Evolutionary conservation across 2,797 vertebrate genomes (phyloP), one percentile per base, ranked within the genome.

Genomic region (Spinibarbus caldwelli): DNA sequence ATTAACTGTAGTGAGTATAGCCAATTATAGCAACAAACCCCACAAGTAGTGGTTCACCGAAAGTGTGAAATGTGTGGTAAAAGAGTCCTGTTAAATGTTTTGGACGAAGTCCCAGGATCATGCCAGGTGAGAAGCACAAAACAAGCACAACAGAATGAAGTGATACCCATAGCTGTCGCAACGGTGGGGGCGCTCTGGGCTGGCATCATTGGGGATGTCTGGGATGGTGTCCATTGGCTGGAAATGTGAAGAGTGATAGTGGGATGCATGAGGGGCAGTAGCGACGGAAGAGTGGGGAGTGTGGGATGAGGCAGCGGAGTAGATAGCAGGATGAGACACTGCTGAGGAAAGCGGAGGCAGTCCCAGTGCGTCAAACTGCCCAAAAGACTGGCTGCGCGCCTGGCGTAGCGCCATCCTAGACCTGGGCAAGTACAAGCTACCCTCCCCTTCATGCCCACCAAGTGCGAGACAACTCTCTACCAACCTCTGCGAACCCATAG

Each of bases 401-500:
- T 96, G 96, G 85, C 95, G 95, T 89, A 96, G 90, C 79, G 95
- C 88, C 36, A 92, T 90, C 92, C 96, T 94, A 77, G 96, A 88
- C 91, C 96, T 94, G 91, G 93, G 83, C 14, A 91, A 94, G 88
- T 92, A 93, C 14, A 92, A 86, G 81, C 91, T 90, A 82, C 93
- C 94, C 88, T 95, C 93, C 54, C 95, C 96, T 85, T 92, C 94
- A 82, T 91, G 93, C 86, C 94, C 93, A 90, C 94, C 94, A 88
- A 84, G 88, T 91, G 89, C 89, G 59, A 93, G 93, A 88, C 95
- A 94, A 90, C 95, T 93, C 95, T 99, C 98, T 97, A 99, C 98
- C 96, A 98, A 99, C 98, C 98, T 99, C 97, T 98, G 98, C 80
- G 97, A 98, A 96, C 97, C 97, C 90, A 96, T 93, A 91, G 94